phyloP scores from a whole-genome alignment of 2,797 vertebrate species.

The Strix occidentalis region DNA sequence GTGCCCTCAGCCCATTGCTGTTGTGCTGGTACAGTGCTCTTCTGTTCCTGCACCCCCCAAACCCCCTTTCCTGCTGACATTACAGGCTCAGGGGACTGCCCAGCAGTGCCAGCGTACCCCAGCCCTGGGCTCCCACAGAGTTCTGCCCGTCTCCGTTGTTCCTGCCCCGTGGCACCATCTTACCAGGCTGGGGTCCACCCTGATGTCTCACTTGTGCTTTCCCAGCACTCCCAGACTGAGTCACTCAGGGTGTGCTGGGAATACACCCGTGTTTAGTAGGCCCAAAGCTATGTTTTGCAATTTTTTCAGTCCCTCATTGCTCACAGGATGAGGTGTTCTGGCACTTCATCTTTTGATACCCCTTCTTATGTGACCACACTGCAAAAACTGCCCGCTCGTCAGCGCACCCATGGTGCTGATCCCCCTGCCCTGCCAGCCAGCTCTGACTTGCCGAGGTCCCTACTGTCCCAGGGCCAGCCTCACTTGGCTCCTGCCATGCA shows the following conservation, averaged over 20 bases:
- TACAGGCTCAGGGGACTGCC: background rate
- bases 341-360: background rate
- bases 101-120: accelerated
- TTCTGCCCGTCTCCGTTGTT: background rate
- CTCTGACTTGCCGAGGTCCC: background rate
- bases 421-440: background rate
- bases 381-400: background rate
- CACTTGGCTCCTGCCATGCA: accelerated
- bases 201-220: background rate
- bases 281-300: background rate
- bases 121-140: background rate
- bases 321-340: background rate
- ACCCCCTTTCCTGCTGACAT: background rate
- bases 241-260: constrained; percentile 56
- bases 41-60: background rate
- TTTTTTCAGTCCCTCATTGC: background rate
- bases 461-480: background rate
- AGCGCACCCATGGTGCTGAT: background rate
- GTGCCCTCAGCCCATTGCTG: background rate
- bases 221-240: constrained; percentile 36
- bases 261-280: background rate
- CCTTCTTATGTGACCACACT: background rate
- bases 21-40: background rate
- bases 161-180: background rate
- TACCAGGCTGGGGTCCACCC: background rate